phyloP scores from a whole-genome alignment of 2,888 invertebrate species.

The Xestia c-nigrum region DNA sequence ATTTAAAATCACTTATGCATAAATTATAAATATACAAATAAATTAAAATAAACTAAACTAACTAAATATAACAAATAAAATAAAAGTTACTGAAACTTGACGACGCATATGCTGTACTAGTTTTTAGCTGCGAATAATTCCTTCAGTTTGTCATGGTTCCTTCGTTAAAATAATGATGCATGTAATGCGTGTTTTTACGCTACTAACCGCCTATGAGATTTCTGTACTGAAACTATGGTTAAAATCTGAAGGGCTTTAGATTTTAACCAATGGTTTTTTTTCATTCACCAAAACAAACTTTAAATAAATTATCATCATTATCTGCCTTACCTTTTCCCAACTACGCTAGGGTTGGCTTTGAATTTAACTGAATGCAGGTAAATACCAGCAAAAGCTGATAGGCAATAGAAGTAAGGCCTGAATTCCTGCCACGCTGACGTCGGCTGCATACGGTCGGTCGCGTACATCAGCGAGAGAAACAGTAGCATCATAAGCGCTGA shows the following conservation, averaged over 20 bases:
- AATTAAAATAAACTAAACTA: too few species aligned
- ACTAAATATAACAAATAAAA: too few species aligned
- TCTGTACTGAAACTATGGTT: conserved; percentile 32
- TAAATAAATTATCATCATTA: background rate
- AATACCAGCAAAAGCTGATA: background rate
- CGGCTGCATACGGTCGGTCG: too few species aligned
- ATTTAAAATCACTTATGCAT: too few species aligned
- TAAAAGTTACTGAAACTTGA: background rate
- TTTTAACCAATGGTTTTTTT: too few species aligned
- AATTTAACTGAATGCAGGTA: too few species aligned
- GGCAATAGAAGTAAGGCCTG: background rate
- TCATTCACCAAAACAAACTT: background rate
- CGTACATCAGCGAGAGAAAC: too few species aligned
- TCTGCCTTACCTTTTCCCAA: background rate
- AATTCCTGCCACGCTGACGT: too few species aligned
- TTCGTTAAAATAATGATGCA: background rate
- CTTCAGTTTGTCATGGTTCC: background rate
- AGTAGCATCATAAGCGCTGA: too few species aligned
- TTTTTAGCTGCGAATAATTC: background rate
- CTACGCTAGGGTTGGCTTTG: background rate
- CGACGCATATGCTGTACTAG: background rate
- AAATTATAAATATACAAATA: too few species aligned
- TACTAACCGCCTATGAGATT: background rate
- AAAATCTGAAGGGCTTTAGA: conserved; percentile 2
- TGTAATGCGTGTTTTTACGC: conserved; percentile 1